These are phyloP conservation scores for Phocoena sinus DNA, from an alignment of 2,113 vertebrate genomes.

Conservation along the genomic window DNA sequence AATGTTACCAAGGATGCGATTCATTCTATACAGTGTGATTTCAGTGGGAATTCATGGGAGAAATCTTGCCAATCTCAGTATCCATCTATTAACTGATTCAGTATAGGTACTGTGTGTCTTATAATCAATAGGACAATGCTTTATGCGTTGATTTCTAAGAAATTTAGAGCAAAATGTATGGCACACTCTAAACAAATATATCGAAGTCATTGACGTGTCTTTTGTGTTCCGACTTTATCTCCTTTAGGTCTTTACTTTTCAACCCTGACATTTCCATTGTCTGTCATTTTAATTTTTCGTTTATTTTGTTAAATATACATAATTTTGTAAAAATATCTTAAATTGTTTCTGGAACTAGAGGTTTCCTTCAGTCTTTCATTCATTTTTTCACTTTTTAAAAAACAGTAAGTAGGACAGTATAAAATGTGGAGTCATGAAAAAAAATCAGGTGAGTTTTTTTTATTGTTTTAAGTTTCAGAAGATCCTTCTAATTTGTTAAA, in stretches of 20 bases:
- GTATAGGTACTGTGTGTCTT: not conserved
- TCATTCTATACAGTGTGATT: not conserved
- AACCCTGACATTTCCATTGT: not conserved
- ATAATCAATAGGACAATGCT: not conserved
- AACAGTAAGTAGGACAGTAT: not conserved
- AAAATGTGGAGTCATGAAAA: not conserved
- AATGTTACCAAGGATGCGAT: not conserved
- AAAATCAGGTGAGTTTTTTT: not conserved
- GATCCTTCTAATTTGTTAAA: not conserved
- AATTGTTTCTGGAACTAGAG: not conserved
- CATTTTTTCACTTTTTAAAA: not conserved
- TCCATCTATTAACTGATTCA: not conserved
- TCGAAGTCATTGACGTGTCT: accelerated
- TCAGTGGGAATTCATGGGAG: not conserved
- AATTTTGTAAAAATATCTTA: not conserved
- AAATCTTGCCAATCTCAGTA: not conserved
- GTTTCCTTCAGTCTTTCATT: not conserved
- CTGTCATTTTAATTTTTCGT: not conserved
- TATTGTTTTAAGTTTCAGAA: not conserved
- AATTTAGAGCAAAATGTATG: not conserved
- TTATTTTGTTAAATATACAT: not conserved
- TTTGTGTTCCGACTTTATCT: not conserved
- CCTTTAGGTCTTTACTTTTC: not conserved
- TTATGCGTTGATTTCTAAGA: not conserved
- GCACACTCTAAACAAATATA: not conserved